Conservation (phyloP, 2,113 vertebrate genomes). For the Stigmatopora argus region DNA sequence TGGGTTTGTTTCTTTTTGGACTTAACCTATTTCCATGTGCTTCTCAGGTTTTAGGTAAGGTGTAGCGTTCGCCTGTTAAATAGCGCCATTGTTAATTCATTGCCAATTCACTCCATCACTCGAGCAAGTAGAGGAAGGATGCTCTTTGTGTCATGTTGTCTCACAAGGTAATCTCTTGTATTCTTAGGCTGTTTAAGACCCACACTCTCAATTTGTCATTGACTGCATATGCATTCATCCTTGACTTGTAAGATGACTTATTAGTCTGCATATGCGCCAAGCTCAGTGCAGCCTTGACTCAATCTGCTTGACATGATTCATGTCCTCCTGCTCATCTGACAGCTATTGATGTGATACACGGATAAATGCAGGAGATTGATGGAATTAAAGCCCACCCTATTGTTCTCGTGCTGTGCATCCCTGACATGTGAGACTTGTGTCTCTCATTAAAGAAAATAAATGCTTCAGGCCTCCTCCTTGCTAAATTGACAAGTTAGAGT, state of each 20-base stretch:
- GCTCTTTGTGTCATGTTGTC: conserved; percentile 48
- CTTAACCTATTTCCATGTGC: conserved; percentile 58
- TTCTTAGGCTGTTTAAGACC: conserved; percentile 27
- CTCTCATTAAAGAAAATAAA: conserved; percentile 72
- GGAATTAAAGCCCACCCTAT: conserved; percentile 60
- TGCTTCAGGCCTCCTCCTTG: conserved; percentile 55
- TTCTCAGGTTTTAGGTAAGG: conserved; percentile 49
- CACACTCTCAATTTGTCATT: conserved; percentile 26
- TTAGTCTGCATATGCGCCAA: conserved; percentile 31
- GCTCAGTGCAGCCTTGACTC: conserved; percentile 33
- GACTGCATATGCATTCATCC: conserved; percentile 22
- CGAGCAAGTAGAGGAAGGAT: conserved; percentile 46
- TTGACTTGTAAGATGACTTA: conserved; percentile 39
- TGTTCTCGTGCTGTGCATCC: conserved; percentile 62
- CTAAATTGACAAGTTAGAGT: conserved; percentile 38
- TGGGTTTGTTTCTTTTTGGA: conserved; percentile 50
- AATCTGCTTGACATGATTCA: conserved; percentile 50
- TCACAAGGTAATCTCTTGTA: conserved; percentile 42
- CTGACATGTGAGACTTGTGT: conserved; percentile 66
- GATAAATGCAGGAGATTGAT: conserved; percentile 61
- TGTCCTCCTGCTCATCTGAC: conserved; percentile 56
- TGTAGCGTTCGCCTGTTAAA: conserved; percentile 60
- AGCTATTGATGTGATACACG: conserved; percentile 64
- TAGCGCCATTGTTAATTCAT: conserved; percentile 66
- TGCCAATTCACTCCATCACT: conserved; percentile 54